Percentiles rank a stretch among this genome's conserved stretches.
Evolutionary conservation across 2,797 vertebrate species (phyloP).

Genomic region (Columba guinea): DNA sequence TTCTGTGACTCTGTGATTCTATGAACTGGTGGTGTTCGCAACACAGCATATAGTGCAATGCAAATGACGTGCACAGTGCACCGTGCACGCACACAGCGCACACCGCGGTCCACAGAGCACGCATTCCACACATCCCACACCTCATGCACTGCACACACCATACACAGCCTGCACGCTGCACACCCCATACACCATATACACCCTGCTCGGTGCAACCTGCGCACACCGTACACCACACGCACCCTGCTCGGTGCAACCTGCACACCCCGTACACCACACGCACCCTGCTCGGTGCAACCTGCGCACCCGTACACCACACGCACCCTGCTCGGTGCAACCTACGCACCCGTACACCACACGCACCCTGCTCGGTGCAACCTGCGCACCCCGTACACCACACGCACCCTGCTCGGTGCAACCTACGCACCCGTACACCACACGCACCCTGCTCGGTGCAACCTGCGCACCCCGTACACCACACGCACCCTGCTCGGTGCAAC

Average conservation of each 20-base stretch:
- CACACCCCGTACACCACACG: neutral
- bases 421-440: neutral
- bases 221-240: neutral
- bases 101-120: rapidly evolving
- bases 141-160: neutral
- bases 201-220: too few species aligned
- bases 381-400: neutral
- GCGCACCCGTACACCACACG: neutral
- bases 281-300: neutral
- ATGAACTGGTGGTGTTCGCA: rapidly evolving
- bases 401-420: neutral
- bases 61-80: rapidly evolving
- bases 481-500: too few species aligned
- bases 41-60: rapidly evolving
- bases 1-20: neutral
- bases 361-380: neutral
- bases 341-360: neutral
- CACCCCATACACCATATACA: too few species aligned
- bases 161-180: neutral
- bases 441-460: too few species aligned
- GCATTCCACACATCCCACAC: neutral
- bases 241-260: neutral
- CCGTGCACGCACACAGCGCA: rapidly evolving
- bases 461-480: neutral
- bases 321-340: neutral